Percentiles rank a stretch among this genome's conserved stretches.
Conservation (phyloP, 2,113 vertebrate species). For the Lasiurus cinereus region DNA sequence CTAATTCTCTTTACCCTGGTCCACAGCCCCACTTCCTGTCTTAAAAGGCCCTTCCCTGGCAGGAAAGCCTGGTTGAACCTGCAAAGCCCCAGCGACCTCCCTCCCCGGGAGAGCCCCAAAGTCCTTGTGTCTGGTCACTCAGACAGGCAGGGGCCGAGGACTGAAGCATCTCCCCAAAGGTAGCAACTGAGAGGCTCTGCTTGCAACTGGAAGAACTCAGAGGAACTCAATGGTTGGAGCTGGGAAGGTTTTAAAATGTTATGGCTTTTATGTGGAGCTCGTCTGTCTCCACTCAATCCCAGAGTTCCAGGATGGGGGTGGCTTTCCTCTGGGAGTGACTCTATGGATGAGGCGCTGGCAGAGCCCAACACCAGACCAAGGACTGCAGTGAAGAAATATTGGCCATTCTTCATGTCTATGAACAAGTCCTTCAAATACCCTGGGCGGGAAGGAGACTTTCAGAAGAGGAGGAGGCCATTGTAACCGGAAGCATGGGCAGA, state of each 20-base stretch:
- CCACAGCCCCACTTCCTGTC: too few relatives aligned
- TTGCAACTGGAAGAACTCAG: not conserved
- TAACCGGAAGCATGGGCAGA: not conserved
- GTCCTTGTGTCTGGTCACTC: not conserved
- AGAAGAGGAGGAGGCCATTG: not conserved
- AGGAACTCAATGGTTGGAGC: too few relatives aligned
- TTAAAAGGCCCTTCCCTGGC: not conserved
- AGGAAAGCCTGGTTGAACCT: not conserved
- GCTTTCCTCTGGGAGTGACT: not conserved
- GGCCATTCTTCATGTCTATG: not conserved
- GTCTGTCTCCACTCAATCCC: not conserved
- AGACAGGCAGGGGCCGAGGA: not conserved
- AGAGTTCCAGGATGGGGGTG: not conserved
- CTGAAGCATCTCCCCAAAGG: not conserved
- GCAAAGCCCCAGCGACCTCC: not conserved
- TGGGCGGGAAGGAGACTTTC: not conserved
- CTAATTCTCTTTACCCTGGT: not conserved
- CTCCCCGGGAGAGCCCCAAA: not conserved
- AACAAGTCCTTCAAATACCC: not conserved
- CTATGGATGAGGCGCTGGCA: not conserved
- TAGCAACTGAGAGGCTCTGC: not conserved
- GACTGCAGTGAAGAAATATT: not conserved
- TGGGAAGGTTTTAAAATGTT: not conserved
- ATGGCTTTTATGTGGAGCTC: not conserved
- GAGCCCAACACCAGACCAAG: not conserved